Evolutionary conservation across 2,113 vertebrate genomes (phyloP), one percentile per base, ranked within the genome.

Genomic region (Silurus asotus): DNA sequence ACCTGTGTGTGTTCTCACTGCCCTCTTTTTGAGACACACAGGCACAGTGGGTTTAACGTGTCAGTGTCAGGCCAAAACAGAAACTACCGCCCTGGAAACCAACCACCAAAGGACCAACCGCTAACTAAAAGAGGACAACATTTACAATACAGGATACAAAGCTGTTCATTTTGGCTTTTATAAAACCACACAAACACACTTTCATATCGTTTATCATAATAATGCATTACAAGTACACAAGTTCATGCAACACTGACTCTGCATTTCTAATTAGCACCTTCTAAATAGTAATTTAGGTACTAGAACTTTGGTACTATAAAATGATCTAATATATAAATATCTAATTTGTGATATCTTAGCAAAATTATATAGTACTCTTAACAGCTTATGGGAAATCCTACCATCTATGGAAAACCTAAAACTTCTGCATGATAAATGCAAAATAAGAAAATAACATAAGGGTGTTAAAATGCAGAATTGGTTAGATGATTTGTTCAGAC

Each of bases 1-100:
- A 93, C 90, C 92, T 91, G 89, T 84, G 81, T 83, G 55, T 51
- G 37, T 51, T 65, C 59, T 80, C 61, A 72, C 62, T 83, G 83
- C 23, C 83, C 45, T 25, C 20, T 49, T 15, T 13, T 77, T 28
- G 13, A 78, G 58, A 83, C 70, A 13, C 55, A 77, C 77, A 87
- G 59, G 64, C 84, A 59, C 61, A 72, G 37, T 8, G 53, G 58
- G 28, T 72, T n/a, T 17, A 78, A 37, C 69, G n/a, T 85, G 83
- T 88, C 81, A 82, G 23, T 5, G 25, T 15, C 69, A 62, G 86
- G 62, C 65, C n/a, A 85, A 67, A 81, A 84, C 83, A 58, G 49
- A 83, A 25, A 84, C 64, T 56, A 56, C 55, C 17, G n/a, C 65
- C 48, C 67, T 72, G 67, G 84, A 53, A 14, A 89, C 82, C 77